These are phyloP conservation scores for Eurypyga helias DNA, from an alignment of 2,113 vertebrate genomes.

Conservation along the genomic window DNA sequence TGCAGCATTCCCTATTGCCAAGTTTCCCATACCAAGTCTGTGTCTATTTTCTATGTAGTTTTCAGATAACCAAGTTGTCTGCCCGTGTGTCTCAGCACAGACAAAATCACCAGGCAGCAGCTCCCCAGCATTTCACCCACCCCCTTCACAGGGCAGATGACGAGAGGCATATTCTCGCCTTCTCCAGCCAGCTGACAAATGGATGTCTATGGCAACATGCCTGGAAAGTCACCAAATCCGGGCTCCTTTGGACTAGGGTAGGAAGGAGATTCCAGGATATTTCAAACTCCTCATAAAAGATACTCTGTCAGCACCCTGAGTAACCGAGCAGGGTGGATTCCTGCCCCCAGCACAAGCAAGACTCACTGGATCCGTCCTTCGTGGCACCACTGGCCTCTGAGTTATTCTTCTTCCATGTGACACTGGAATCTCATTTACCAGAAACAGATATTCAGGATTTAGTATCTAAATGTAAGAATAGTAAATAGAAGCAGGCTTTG, in stretches of 20 bases:
- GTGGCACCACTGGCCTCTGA: background rate
- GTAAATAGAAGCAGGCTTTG: background rate
- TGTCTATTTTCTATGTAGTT: background rate
- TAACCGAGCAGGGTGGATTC: background rate
- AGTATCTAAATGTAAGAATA: background rate
- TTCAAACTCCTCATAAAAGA: background rate
- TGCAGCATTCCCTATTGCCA: background rate
- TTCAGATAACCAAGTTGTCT: background rate
- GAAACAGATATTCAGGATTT: constrained; percentile 18
- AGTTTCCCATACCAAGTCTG: background rate
- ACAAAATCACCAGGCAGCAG: background rate
- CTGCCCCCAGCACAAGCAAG: background rate
- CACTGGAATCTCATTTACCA: background rate
- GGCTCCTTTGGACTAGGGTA: background rate
- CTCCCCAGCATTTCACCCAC: background rate
- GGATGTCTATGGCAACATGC: background rate
- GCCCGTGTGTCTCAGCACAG: background rate
- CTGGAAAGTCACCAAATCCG: background rate
- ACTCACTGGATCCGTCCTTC: background rate
- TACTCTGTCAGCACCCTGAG: background rate
- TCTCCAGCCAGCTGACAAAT: background rate
- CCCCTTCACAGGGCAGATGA: background rate
- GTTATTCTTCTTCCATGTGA: background rate
- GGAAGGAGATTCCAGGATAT: background rate
- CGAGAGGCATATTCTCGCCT: background rate